These are phyloP conservation scores for Thunnus thynnus DNA, from an alignment of 2,113 vertebrate species.

Conservation along the genomic window DNA sequence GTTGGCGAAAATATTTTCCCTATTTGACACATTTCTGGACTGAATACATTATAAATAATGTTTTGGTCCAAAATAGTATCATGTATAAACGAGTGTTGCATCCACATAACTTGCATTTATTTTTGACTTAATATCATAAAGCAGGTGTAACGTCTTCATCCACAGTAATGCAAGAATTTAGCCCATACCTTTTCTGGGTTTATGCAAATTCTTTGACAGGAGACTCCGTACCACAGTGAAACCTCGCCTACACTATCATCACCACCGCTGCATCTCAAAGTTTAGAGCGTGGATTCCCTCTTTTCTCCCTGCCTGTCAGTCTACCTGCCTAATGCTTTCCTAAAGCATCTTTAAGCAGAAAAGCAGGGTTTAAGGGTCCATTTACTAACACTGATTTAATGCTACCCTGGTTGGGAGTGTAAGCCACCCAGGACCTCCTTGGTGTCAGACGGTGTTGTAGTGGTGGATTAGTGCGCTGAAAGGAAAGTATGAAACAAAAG, in stretches of 20 bases:
- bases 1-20: no score
- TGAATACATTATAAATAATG: neutral
- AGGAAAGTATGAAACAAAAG: neutral
- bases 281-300: neutral
- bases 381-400: neutral
- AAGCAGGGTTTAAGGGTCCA: constrained; percentile 1
- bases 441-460: neutral
- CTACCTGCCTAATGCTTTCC: neutral
- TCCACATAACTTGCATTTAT: neutral
- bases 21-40: no score
- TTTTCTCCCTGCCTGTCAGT: neutral
- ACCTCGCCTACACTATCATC: neutral
- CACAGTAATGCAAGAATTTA: constrained; percentile 5
- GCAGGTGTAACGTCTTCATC: neutral
- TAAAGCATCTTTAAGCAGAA: constrained; percentile 30
- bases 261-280: neutral
- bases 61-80: neutral
- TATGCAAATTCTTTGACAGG: constrained; percentile 36
- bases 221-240: neutral
- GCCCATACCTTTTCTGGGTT: neutral
- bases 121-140: constrained; percentile 2
- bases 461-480: neutral
- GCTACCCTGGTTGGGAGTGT: neutral
- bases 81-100: neutral
- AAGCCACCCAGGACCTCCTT: neutral